Evolutionary conservation across 2,888 invertebrate genomes (phyloP).

Genomic region (Poecilus cupreus): DNA sequence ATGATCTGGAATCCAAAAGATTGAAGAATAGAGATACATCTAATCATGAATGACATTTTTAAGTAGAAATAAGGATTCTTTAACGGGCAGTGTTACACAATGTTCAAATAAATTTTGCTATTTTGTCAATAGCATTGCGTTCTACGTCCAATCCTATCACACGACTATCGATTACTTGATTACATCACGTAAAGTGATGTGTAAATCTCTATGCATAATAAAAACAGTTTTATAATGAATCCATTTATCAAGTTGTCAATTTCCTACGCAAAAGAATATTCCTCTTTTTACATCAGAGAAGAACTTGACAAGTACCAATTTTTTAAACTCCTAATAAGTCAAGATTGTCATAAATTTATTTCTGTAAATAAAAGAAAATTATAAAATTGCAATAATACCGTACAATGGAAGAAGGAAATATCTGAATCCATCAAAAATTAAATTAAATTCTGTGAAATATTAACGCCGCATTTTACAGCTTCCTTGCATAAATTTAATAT

Average conservation of each 20-base stretch:
- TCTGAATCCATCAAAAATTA: conserved; percentile 2
- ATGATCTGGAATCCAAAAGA: no score
- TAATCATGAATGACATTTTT: no score
- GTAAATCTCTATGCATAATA: background rate
- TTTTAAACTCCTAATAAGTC: no score
- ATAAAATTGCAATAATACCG: background rate
- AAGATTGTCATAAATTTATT: no score
- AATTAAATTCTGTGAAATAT: conserved; percentile 4
- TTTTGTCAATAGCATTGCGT: background rate
- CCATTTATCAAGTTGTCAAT: background rate
- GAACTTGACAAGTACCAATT: background rate
- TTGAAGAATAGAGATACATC: no score
- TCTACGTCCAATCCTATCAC: background rate
- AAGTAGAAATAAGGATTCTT: no score
- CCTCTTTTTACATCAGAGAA: background rate
- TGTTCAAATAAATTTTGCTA: background rate
- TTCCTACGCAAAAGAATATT: background rate
- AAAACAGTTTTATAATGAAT: background rate
- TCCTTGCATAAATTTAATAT: conserved; percentile 30
- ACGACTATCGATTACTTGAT: background rate
- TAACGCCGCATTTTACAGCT: background rate
- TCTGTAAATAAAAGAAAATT: no score
- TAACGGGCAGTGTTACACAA: background rate
- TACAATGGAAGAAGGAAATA: background rate
- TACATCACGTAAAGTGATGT: background rate